Base-by-base conservation (phyloP, 2,113 vertebrate genomes). In the Gobio gobio region DNA sequence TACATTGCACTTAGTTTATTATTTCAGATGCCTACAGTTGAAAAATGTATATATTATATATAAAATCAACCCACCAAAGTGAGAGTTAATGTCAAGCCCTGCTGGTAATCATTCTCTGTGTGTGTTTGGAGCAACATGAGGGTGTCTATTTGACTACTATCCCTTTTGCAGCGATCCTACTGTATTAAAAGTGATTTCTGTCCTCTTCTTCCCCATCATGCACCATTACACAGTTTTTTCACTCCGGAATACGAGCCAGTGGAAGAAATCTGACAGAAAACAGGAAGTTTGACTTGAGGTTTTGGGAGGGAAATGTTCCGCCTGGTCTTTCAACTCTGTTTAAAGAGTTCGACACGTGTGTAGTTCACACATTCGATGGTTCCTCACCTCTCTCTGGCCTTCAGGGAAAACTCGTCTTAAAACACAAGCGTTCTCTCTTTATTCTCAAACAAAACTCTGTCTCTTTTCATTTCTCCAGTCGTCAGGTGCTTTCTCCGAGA, bases 301-400 rank as follows among this genome's bases (percentile, higher is more conserved):
- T 84, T 80, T 59, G 45, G 66, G 74, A 59, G 63, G 77, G 73
- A 84, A 85, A 82, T 22, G 43, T 61, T 85, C 78, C n/a, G 59
- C 59, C 8, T 70, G 66, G 45, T 83, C 51, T 83, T 86, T 83
- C 61, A 83, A 51, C 81, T 77, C 61, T 10, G 24, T 61, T 82
- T 72, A 45, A 82, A 72, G 77, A 40, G 9, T 68, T 78, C 45
- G 64, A 59, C 56, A 76, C 45, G n/a, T 58, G 29, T 33, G 74
- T 40, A 81, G 81, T 66, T 85, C 49, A 64, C n/a, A 78, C 84
- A 47, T 56, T 58, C 61, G 74, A 76, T 76, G 29, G 74, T 54
- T 76, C 9, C 74, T 76, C 74, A 51, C 74, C 49, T 74, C 36
- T 61, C 77, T n/a, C 75, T n/a, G 51, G 43, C 40, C 18, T 82